phyloP scores from a whole-genome alignment of 2,888 invertebrate genomes.

The Maniola hyperantus region DNA sequence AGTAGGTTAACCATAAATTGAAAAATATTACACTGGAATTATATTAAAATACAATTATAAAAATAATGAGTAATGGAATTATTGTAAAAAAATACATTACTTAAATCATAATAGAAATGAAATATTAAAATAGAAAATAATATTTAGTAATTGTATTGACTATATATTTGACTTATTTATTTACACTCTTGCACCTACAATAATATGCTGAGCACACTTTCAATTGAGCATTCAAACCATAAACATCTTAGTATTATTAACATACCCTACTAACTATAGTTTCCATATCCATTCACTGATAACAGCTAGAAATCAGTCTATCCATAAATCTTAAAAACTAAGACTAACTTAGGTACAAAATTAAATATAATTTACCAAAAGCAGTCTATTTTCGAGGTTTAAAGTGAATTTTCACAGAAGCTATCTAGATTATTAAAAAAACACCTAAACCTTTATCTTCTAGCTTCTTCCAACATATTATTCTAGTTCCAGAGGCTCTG shows the following conservation, averaged over 20 bases:
- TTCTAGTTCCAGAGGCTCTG: no score
- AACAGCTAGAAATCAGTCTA: slow-evolving; percentile 23
- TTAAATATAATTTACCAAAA: slow-evolving; percentile 13
- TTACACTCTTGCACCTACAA: background rate
- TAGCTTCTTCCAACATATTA: no score
- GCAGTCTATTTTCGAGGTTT: slow-evolving; percentile 23
- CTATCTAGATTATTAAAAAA: background rate
- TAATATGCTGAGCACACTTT: background rate
- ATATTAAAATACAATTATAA: background rate
- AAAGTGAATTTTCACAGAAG: slow-evolving; percentile 8
- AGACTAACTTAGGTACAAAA: slow-evolving; percentile 3
- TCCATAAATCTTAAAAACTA: background rate
- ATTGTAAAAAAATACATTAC: background rate
- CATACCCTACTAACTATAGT: no score
- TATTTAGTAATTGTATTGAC: background rate
- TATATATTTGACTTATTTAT: background rate
- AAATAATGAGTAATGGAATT: background rate
- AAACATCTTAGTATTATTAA: no score
- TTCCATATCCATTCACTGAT: slow-evolving; percentile 2
- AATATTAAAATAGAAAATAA: background rate
- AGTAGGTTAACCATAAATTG: background rate
- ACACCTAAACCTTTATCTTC: no score
- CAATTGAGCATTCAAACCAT: background rate
- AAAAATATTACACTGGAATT: background rate
- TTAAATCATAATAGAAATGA: background rate